A percentile compares a stretch with the other conserved stretches of the same genome.
Evolutionary conservation across 2,797 vertebrate genomes (phyloP).

Genomic region (Brotogeris chrysoptera): DNA sequence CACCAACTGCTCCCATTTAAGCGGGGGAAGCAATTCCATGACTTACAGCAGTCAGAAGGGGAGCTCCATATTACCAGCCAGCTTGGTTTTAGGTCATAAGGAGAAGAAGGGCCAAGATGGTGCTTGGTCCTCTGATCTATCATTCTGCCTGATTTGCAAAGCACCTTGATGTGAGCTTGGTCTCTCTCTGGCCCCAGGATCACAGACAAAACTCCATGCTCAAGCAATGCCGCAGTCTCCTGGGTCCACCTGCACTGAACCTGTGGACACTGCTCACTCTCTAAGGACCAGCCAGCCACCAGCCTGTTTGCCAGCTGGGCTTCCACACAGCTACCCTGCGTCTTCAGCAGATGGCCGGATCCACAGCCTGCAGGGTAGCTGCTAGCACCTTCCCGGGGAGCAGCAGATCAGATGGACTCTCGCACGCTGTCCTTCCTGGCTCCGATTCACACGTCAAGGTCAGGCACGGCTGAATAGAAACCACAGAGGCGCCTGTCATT

Average conservation of each 20-base stretch:
- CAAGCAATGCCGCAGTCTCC: slow-evolving; percentile 14
- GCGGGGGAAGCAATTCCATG: background rate
- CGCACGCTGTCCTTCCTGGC: slow-evolving; percentile 19
- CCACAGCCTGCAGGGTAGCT: slow-evolving; percentile 43
- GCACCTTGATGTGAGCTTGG: background rate
- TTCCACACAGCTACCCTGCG: slow-evolving; percentile 10
- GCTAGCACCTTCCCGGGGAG: slow-evolving; percentile 48
- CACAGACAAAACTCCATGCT: slow-evolving; percentile 15
- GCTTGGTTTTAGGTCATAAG: slow-evolving; percentile 29
- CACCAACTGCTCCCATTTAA: background rate
- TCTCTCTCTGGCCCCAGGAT: rapidly evolving
- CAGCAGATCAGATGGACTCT: slow-evolving; percentile 39
- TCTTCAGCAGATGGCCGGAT: slow-evolving; percentile 69
- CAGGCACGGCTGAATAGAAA: slow-evolving; percentile 26
- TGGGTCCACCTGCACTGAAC: slow-evolving; percentile 55
- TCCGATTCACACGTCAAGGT: slow-evolving; percentile 34
- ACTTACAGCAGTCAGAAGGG: background rate
- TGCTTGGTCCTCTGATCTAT: background rate
- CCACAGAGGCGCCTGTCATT: background rate
- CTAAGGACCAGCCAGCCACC: slow-evolving; percentile 19
- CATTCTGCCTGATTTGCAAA: background rate
- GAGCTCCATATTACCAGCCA: background rate
- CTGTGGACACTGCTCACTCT: slow-evolving; percentile 14
- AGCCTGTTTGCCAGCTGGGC: slow-evolving; percentile 65
- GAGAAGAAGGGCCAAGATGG: background rate